Evolutionary conservation across 2,888 invertebrate genomes (phyloP).

Genomic region (Lamellibrachia satsuma): DNA sequence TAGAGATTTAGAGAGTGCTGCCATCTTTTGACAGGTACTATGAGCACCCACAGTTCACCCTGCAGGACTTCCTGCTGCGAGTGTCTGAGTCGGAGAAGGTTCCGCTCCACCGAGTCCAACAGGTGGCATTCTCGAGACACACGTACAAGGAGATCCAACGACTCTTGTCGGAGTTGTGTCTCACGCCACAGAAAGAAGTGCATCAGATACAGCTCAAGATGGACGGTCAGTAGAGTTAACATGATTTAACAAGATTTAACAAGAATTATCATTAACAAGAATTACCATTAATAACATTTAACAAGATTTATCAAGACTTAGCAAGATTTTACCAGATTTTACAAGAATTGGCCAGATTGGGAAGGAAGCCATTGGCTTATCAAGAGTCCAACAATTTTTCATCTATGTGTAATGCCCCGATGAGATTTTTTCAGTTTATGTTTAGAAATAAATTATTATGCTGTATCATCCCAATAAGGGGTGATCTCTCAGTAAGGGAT

Average conservation of each 20-base stretch:
- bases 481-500: too few relatives aligned
- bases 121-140: constrained; percentile 52
- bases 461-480: too few relatives aligned
- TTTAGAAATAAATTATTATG: too few relatives aligned
- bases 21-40: background rate
- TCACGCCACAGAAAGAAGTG: background rate
- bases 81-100: constrained; percentile 50
- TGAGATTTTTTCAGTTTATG: too few relatives aligned
- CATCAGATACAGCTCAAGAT: constrained; percentile 3
- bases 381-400: too few relatives aligned
- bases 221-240: background rate
- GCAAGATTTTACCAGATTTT: too few relatives aligned
- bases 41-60: constrained; percentile 46
- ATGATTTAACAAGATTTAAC: background rate
- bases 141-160: constrained; percentile 48
- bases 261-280: too few relatives aligned
- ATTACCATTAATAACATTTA: too few relatives aligned
- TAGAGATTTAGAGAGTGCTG: background rate
- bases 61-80: constrained; percentile 57
- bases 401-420: too few relatives aligned
- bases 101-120: constrained; percentile 49
- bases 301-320: too few relatives aligned
- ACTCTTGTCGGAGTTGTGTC: constrained; percentile 7
- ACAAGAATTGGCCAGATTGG: too few relatives aligned
- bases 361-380: too few relatives aligned